Evolutionary conservation across 2,113 vertebrate species (phyloP).

Genomic region (Phylloscopus whistleri): DNA sequence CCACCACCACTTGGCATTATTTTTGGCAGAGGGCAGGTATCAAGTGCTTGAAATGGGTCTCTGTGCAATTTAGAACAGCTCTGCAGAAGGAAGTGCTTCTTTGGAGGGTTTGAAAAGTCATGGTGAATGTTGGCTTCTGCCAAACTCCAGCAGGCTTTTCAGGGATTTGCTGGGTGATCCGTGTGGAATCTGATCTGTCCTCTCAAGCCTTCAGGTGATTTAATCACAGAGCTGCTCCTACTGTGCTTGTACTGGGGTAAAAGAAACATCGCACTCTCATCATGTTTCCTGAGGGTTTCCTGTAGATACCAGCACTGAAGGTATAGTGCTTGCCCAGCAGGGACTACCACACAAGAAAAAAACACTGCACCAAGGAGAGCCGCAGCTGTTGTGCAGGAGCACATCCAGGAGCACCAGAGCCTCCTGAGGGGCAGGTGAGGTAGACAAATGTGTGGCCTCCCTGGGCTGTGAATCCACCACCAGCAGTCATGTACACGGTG

Average conservation of each 20-base stretch:
- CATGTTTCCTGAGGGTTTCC: neutral
- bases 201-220: neutral
- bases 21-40: neutral
- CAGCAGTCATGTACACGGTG: accelerated
- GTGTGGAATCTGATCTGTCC: neutral
- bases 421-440: accelerated
- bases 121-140: neutral
- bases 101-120: neutral
- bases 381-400: neutral
- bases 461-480: neutral
- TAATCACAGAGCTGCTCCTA: neutral
- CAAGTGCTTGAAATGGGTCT: neutral
- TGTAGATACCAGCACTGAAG: neutral
- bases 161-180: accelerated
- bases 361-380: neutral
- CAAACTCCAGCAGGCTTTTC: neutral
- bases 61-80: neutral
- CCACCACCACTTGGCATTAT: neutral
- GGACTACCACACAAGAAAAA: neutral
- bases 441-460: neutral
- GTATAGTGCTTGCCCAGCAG: neutral
- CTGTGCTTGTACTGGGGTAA: neutral
- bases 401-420: accelerated
- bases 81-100: neutral
- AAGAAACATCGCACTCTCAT: neutral